phyloP scores from a whole-genome alignment of 2,797 vertebrate species.

The Novumbra hubbsi region DNA sequence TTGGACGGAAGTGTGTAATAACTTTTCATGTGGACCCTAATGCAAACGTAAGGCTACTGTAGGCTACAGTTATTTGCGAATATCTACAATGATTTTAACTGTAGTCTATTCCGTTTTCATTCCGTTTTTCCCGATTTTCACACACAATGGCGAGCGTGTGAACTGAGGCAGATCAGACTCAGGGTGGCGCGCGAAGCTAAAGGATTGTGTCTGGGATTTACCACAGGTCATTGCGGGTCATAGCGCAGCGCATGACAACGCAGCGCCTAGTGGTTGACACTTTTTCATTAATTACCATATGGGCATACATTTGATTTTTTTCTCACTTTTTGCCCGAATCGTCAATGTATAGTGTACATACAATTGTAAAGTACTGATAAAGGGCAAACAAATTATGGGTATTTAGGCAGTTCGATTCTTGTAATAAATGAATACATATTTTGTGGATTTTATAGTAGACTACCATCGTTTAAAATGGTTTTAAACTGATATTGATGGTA shows the following conservation, averaged over 20 bases:
- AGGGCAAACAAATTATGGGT: neutral
- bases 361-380: neutral
- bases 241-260: slow-evolving; percentile 70
- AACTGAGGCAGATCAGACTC: slow-evolving; percentile 69
- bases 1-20: too few relatives aligned
- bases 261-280: slow-evolving; percentile 28
- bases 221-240: slow-evolving; percentile 73
- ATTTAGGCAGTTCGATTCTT: neutral
- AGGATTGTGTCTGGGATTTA: slow-evolving; percentile 62
- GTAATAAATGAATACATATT: too few relatives aligned
- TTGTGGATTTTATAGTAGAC: too few relatives aligned
- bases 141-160: slow-evolving; percentile 60
- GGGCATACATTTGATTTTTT: neutral
- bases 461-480: too few relatives aligned
- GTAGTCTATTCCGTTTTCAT: neutral
- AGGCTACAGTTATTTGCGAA: neutral
- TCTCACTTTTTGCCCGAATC: neutral
- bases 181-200: slow-evolving; percentile 75
- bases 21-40: too few relatives aligned
- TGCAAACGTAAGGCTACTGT: too few relatives aligned
- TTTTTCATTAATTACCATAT: slow-evolving; percentile 3
- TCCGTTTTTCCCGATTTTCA: neutral
- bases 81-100: neutral
- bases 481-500: too few relatives aligned
- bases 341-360: neutral